A percentile compares a stretch with the other conserved stretches of the same genome.
These are phyloP conservation scores for Petrocephalus sullivani DNA, from an alignment of 2,797 vertebrate genomes.

Conservation along the genomic window DNA sequence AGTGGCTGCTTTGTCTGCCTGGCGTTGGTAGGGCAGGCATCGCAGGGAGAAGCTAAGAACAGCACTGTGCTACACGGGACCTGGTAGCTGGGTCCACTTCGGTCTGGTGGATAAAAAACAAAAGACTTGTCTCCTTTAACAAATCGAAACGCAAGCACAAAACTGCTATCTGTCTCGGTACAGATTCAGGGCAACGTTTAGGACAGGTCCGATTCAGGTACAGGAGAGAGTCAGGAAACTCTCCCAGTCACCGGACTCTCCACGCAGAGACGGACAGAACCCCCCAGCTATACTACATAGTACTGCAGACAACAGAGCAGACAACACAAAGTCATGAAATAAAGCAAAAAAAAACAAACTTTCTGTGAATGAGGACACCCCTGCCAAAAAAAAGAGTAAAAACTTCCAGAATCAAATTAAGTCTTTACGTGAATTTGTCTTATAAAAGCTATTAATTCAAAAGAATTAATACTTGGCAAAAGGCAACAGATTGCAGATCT, in stretches of 20 bases:
- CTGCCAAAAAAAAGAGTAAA: constrained; percentile 19
- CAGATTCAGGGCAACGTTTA: background rate
- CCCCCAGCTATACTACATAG: background rate
- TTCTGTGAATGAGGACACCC: constrained; percentile 16
- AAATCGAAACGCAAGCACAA: background rate
- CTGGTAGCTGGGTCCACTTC: background rate
- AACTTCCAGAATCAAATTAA: constrained; percentile 21
- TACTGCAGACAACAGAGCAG: background rate
- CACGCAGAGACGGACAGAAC: background rate
- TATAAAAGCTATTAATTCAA: constrained; percentile 10
- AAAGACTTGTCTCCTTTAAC: background rate
- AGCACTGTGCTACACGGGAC: background rate
- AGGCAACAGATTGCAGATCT: constrained; percentile 6
- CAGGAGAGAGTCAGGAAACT: background rate
- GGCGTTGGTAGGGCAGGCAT: background rate
- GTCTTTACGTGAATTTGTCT: background rate
- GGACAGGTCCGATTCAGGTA: background rate
- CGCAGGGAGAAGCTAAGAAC: background rate
- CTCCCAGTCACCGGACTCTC: background rate
- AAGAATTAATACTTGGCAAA: constrained; percentile 20
- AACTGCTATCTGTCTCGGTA: background rate
- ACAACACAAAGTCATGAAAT: background rate
- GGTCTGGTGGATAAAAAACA: background rate
- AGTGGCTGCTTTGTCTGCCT: background rate
- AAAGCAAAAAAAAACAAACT: background rate